Base-by-base conservation (phyloP, 2,113 vertebrate genomes). In the human (Homo sapiens) region DNA sequence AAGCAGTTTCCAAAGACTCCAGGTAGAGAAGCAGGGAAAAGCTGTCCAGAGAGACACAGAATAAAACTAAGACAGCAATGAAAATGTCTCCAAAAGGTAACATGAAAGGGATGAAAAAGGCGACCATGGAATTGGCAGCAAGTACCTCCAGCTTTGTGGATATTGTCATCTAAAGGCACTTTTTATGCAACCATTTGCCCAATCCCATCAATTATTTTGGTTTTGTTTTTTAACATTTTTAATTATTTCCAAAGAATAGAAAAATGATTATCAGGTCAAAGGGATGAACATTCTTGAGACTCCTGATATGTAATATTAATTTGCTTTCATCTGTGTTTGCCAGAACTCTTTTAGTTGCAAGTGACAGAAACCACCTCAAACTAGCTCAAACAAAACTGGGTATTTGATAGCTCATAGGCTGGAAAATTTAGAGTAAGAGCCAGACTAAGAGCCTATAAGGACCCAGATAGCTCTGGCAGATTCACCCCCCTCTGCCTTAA, bases 151-250 rank as follows among this genome's bases (percentile, higher is more conserved):
- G 10, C 50, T 22, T 35, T 59, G 9, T 5, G 12, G n/a, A 70
- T 70, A 14, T 43, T n/a, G 10, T 45, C 80, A 40, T 48, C 45
- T 14, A 78, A 57, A 91, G 61, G n/a, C 43, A 50, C 13, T 76
- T 66, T 57, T 73, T 79, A 59, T 32, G 68, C 12, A 86, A 3
- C 7, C 22, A 22, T 61, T 94, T 70, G 20, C 55, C 81, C 32
- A 90, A 23, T n/a, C 27, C n/a, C 27, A 93, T 23, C 81, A 55
- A 72, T 23, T 66, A 23, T 35, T 75, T 89, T 32, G 10, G 8
- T 68, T 85, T 95, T 96, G 22, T 7, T 76, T 81, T 95, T 89
- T 68, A 87, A 87, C 52, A 78, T 85, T 95, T 79, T 66, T 48
- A 90, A 89, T 84, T 64, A 70, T 90, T 66, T 95, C 52, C 30